Conservation (phyloP, 2,888 invertebrate species). For the Malthinus seriepunctatus region DNA sequence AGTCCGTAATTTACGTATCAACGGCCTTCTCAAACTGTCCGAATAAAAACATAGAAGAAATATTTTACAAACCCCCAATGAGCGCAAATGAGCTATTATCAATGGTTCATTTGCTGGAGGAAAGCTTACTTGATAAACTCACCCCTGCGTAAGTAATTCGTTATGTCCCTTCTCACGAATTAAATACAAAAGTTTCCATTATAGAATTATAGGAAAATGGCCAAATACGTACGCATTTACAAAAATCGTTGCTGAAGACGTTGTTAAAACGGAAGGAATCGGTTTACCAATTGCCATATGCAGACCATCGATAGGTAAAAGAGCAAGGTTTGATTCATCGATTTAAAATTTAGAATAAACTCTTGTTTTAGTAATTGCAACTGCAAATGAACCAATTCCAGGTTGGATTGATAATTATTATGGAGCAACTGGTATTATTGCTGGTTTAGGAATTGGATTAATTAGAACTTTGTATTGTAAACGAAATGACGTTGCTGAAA, state of each 20-base stretch:
- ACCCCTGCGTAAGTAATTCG: conserved; percentile 40
- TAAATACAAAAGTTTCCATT: conserved; percentile 35
- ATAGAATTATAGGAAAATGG: conserved; percentile 57
- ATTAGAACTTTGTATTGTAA: conserved; percentile 63
- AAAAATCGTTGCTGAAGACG: conserved; percentile 70
- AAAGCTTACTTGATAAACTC: conserved; percentile 48
- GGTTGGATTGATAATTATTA: conserved; percentile 75
- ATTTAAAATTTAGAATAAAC: too few species aligned
- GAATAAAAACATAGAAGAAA: conserved; percentile 39
- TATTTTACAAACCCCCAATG: conserved; percentile 57
- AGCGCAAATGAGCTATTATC: conserved; percentile 53
- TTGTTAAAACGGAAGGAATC: conserved; percentile 57
- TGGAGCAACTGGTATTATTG: conserved; percentile 58
- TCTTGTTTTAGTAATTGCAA: conserved; percentile 41
- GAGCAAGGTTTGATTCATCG: neutral
- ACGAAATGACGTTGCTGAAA: conserved; percentile 60
- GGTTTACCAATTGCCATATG: conserved; percentile 67
- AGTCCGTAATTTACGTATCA: conserved; percentile 44
- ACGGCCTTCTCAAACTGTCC: conserved; percentile 41
- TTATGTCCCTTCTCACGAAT: neutral
- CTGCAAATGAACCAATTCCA: conserved; percentile 52
- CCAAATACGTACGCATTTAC: conserved; percentile 77
- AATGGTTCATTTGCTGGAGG: conserved; percentile 45
- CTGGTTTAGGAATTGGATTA: conserved; percentile 62
- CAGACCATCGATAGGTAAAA: conserved; percentile 56